Evolutionary conservation across 2,797 vertebrate species (phyloP).

Genomic region (Anas bahamensis): DNA sequence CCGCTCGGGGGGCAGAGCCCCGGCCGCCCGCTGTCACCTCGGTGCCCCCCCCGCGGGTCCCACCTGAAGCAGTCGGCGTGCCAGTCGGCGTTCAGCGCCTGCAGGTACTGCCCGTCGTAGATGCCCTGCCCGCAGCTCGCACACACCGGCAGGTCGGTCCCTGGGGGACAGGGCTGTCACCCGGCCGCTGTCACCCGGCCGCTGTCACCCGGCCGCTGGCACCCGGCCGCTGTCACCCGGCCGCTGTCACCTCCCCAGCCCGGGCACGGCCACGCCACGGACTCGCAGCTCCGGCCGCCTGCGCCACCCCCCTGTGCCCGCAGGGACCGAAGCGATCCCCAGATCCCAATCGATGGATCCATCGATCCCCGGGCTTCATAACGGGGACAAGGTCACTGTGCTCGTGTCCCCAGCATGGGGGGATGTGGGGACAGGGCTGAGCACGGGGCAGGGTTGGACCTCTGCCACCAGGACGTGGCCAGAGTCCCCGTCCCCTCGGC

Average conservation of each 20-base stretch:
- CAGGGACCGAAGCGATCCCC: neutral
- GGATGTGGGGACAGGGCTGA: neutral
- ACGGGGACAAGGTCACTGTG: neutral
- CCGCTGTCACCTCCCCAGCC: neutral
- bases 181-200: neutral
- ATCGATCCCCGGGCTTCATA: neutral
- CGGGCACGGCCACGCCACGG: neutral
- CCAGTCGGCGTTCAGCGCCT: constrained; percentile 93
- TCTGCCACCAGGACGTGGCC: neutral
- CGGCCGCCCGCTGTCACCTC: neutral
- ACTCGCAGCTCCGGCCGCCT: neutral
- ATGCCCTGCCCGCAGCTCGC: constrained; percentile 92
- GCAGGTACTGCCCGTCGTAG: constrained; percentile 96
- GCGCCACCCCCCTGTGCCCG: neutral
- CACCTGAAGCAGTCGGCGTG: constrained; percentile 96
- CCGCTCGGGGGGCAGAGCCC: neutral
- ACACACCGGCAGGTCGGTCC: constrained; percentile 91
- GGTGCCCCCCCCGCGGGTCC: neutral
- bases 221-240: neutral
- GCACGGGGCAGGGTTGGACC: neutral
- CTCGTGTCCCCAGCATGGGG: neutral
- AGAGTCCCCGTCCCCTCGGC: neutral
- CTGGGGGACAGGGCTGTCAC: constrained; percentile 58
- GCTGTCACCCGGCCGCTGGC: neutral
- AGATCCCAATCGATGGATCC: neutral